Conservation (phyloP, 2,113 vertebrate species). For the Danionella cerebrum region DNA sequence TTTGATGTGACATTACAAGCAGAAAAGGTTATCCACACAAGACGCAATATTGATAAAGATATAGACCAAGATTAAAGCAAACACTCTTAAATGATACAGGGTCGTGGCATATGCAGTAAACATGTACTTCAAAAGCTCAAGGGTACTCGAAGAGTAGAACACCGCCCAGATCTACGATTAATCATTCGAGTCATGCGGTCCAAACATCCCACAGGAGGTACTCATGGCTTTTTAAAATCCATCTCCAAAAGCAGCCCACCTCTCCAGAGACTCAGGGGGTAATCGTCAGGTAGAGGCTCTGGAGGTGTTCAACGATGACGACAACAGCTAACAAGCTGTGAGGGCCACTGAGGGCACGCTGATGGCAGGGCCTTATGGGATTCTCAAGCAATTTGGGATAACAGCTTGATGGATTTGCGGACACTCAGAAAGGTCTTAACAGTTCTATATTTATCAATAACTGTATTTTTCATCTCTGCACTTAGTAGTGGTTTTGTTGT, state of each 20-base stretch:
- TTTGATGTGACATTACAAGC: constrained; percentile 46
- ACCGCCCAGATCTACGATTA: constrained; percentile 20
- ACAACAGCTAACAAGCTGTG: constrained; percentile 30
- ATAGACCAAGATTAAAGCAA: neutral
- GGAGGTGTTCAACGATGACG: constrained; percentile 20
- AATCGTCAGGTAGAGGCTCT: constrained; percentile 32
- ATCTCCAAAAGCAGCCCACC: constrained; percentile 37
- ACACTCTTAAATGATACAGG: neutral
- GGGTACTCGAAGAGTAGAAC: constrained; percentile 8
- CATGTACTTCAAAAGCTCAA: constrained; percentile 15
- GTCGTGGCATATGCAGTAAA: constrained; percentile 24
- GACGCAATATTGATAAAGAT: neutral
- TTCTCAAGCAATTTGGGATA: constrained; percentile 36
- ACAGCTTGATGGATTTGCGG: constrained; percentile 33
- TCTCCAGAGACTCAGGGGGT: constrained; percentile 24
- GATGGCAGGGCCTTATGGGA: constrained; percentile 12
- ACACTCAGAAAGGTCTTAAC: constrained; percentile 14
- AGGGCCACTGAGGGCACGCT: constrained; percentile 6
- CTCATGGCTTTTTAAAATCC: constrained; percentile 40
- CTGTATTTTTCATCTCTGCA: neutral
- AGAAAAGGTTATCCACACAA: neutral
- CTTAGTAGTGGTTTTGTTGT: constrained; percentile 8
- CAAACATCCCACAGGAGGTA: constrained; percentile 21
- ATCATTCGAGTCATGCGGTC: constrained; percentile 32
- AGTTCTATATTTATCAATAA: constrained; percentile 2